Evolutionary conservation across 2,113 vertebrate species (phyloP), one percentile per base, ranked within the genome.

Genomic region (Nycticorax nycticorax): DNA sequence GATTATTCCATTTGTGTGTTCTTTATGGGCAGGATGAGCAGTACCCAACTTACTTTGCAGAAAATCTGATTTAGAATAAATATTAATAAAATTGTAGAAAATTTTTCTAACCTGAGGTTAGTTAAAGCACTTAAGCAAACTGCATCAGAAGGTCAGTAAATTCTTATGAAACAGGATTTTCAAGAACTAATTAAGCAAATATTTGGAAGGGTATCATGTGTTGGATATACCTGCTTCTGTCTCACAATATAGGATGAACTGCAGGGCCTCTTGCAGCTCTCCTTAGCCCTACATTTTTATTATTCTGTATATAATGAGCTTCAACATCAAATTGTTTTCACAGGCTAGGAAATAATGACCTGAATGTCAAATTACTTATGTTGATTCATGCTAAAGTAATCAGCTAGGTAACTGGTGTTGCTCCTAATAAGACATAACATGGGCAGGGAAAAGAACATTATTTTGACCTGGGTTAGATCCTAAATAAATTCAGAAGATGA

Each of bases 361-460:
- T 86, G 66, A 85, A 57, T 87, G 69, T 82, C 47, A 87, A 79
- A 68, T 72, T 68, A 59, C 21, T 81, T 81, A 27, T 0, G 0
- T 9, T 75, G 73, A 75, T 94, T 95, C 66, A 82, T 89, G 48
- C 30, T 87, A 92, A 87, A 82, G 30, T 71, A 94, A 78, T 94
- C 91, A 94, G 35, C 10, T 39, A 37, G 30, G 53, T 77, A 95
- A 73, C 41, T 76, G 27, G 22, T 28, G 30, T n/a, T 85, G 52
- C 23, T 89, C 6, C 43, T 82, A 35, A 85, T 84, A 77, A 96
- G 43, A 72, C 19, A 68, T n/a, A 87, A 43, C 30, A 84, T 2
- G 8, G 19, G 11, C 27, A 91, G n/a, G 64, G 63, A 91, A 90
- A 92, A 73, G 5, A 84, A 43, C 21, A 43, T 11, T 62, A 53